Evolutionary conservation across 2,888 invertebrate genomes (phyloP).

Genomic region (Melieria picta): DNA sequence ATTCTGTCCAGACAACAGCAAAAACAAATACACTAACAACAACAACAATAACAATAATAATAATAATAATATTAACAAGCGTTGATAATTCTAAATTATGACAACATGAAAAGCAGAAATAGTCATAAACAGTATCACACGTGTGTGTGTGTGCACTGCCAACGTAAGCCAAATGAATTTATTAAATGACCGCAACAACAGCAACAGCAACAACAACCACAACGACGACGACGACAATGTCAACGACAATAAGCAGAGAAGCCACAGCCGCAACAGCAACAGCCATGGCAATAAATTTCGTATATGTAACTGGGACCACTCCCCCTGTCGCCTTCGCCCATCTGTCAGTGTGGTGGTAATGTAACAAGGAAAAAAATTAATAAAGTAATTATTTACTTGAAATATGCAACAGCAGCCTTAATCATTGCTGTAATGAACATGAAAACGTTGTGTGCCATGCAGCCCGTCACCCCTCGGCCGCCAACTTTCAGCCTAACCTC

Average conservation of each 20-base stretch:
- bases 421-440: not conserved
- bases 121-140: conserved; percentile 11
- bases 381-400: conserved; percentile 19
- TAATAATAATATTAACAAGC: conserved; percentile 14
- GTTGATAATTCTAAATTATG: conserved; percentile 14
- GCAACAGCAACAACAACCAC: not conserved
- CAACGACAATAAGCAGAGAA: conserved; percentile 9
- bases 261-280: conserved; percentile 2
- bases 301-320: conserved; percentile 2
- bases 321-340: not conserved
- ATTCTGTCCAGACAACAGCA: conserved; percentile 26
- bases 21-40: not conserved
- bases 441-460: too few relatives aligned
- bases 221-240: not conserved
- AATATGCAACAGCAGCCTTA: not conserved
- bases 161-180: conserved; percentile 15
- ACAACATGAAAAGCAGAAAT: conserved; percentile 23
- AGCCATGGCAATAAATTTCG: conserved; percentile 11
- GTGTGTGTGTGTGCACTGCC: too few relatives aligned
- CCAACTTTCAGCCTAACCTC: too few relatives aligned
- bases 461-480: too few relatives aligned
- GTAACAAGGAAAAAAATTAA: conserved; percentile 9
- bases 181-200: conserved; percentile 28
- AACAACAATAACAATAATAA: conserved; percentile 15
- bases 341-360: not conserved